Base-by-base conservation (phyloP, 2,797 vertebrate genomes). In the Xyrichtys novacula region DNA sequence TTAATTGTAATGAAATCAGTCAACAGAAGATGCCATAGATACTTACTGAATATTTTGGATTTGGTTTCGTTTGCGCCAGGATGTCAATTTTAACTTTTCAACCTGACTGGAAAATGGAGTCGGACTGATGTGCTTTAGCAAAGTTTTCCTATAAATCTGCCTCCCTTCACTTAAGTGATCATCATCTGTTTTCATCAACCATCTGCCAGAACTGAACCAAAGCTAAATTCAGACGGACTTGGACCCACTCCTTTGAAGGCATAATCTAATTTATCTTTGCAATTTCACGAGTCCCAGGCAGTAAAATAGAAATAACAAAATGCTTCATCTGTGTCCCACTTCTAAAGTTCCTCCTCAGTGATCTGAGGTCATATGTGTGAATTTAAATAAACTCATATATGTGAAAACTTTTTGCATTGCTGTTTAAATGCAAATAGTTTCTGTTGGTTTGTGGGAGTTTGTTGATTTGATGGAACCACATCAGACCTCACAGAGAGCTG, bases 401-500 rank as follows among this genome's bases (percentile, higher is more conserved):
- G 5, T 16, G 1, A 43, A 11, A 43, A 22, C 42, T 22, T 23
- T 44, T 44, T 23, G 47, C 32, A 19, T 12, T 17, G 23, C 29
- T 62, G 53, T 71, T 25, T 48, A 16, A 34, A 34, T 36, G 43
- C 42, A 53, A 65, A 54, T 43, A 29, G 16, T 55, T 61, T 67
- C 39, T 34, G 29, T 43, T 34, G 29, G 39, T 74, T n/a, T 69
- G 20, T 38, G 32, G 2, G 32, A 16, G 28, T 1, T 3, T 25
- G 25, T 22, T 71, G 50, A 50, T 59, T n/a, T 62, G 17, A 56
- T 60, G 40, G 9, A 38, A 53, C 59, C 36, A 60, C 46, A 53
- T 67, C 47, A 46, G 75, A 77, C 73, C 77, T 69, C 87, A 88
- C 78, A 84, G 16, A 53, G 34, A 65, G 61, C 22, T 29, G 58